Conservation (phyloP, 2,797 vertebrate genomes). For the Anguilla anguilla region DNA sequence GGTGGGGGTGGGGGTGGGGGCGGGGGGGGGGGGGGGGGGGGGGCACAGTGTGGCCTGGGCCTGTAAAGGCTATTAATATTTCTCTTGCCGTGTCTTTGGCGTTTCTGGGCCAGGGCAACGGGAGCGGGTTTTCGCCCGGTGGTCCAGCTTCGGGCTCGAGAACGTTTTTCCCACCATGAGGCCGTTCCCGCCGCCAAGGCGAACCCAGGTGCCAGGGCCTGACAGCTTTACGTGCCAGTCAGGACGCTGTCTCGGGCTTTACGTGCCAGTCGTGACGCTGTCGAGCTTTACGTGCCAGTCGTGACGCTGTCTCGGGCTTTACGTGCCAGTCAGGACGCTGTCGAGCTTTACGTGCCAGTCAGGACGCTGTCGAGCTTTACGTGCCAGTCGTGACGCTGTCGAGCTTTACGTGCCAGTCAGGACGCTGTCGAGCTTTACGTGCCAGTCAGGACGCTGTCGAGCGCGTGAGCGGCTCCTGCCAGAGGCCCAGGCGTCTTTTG, state of each 20-base stretch:
- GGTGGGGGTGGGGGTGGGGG: neutral
- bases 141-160: slow-evolving; percentile 31
- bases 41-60: slow-evolving; percentile 33
- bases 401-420: too few relatives aligned
- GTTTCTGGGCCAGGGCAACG: slow-evolving; percentile 38
- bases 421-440: too few relatives aligned
- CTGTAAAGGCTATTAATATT: slow-evolving; percentile 56
- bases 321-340: too few relatives aligned
- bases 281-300: too few relatives aligned
- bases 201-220: slow-evolving; percentile 43
- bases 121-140: slow-evolving; percentile 46
- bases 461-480: neutral
- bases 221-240: slow-evolving; percentile 53
- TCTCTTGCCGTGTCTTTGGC: slow-evolving; percentile 44
- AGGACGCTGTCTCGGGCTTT: too few relatives aligned
- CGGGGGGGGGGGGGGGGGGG: neutral
- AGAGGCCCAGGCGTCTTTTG: neutral
- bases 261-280: too few relatives aligned
- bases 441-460: neutral
- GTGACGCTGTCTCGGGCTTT: too few relatives aligned
- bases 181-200: slow-evolving; percentile 39
- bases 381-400: too few relatives aligned
- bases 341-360: too few relatives aligned
- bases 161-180: slow-evolving; percentile 26
- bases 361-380: too few relatives aligned